Evolutionary conservation across 2,888 invertebrate genomes (phyloP), one percentile per base, ranked within the genome.

Genomic region (Globia sparganii): DNA sequence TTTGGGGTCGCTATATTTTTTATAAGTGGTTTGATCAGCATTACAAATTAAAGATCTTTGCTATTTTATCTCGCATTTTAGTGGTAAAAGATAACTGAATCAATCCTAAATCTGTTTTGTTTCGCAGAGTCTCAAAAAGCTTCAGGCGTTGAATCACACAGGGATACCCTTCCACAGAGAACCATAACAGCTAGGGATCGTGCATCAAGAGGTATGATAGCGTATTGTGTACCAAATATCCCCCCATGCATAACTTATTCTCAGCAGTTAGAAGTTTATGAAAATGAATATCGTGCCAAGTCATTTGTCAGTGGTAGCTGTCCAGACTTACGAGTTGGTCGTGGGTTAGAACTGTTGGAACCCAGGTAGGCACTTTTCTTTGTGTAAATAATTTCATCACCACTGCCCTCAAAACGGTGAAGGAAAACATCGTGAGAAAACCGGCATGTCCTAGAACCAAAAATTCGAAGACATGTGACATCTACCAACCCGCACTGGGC

Each of bases 121-220:
- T 78, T 91, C 91, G 8, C 92, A 96, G 95, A 95, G 83, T 92
- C 94, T 67, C 94, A 94, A 89, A 93, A 90, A 81, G 78, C 87
- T 37, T 84, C 88, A 28, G 84, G 80, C 40, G 88, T 87, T 49
- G 91, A 91, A 31, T 81, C 89, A 59, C 77, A 86, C 66, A 85
- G 84, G 1, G 89, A 81, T 2, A 89, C 86, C 28, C 82, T 85
- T 9, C 86, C 90, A 58, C 88, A 89, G 73, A 89, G 81, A 76
- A 89, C 81, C 67, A 72, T 84, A 8, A 83, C 71, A 71, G 13
- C 84, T 67, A 89, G 85, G 61, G 88, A 89, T 53, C 87, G 70
- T 70, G 80, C 84, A 62, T 72, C 83, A 49, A 92, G 90, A 92
- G 94, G 94, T 95, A 90, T 61, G 72, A 21, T 43, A 28, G 31